Evolutionary conservation across 2,888 invertebrate species (phyloP), one percentile per base, ranked within the genome.

Genomic region (Tenthredo notha): DNA sequence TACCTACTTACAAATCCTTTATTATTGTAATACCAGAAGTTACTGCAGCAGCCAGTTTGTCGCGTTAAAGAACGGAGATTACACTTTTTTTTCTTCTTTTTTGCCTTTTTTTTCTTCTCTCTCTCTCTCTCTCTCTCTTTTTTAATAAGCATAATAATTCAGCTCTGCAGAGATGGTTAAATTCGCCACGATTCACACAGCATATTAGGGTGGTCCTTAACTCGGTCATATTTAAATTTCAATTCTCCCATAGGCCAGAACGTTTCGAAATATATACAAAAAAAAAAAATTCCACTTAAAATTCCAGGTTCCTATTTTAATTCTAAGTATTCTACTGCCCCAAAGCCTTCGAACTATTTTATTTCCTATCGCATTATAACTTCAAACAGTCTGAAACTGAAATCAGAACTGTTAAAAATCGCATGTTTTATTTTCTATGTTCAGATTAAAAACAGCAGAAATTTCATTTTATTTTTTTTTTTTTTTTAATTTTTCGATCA

Each of bases 11-110:
- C 89, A 89, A 90, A 88, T 90, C 91, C 91, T 92, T 92, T 92
- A 92, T 92, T 92, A 92, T 92, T 92, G 92, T 92, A 92, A 92
- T 92, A 88, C 92, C 90, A 88, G 83, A 91, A 92, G 91, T 92
- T 92, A 92, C 91, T 91, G 88, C 89, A 12, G 61, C 90, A 87
- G 88, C 87, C 88, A 87, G 88, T 88, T 88, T 86, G 87, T 88
- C 88, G 86, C 88, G 87, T 87, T 33, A 70, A 70, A 87, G 85
- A 86, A 47, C 88, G 90, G 90, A 90, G 90, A 90, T 89, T 88
- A 88, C 90, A 86, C 85, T 90, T 90, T 1, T 54, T 7, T n/a
- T 54, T n/a, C 7, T n/a, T n/a, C 1, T 5, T 54, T n/a, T 50
- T 6, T 5, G n/a, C 6, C 18, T 5, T 50, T 50, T 18, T 50